These are phyloP conservation scores for Condylura cristata DNA, from an alignment of 2,113 vertebrate species.

Conservation along the genomic window DNA sequence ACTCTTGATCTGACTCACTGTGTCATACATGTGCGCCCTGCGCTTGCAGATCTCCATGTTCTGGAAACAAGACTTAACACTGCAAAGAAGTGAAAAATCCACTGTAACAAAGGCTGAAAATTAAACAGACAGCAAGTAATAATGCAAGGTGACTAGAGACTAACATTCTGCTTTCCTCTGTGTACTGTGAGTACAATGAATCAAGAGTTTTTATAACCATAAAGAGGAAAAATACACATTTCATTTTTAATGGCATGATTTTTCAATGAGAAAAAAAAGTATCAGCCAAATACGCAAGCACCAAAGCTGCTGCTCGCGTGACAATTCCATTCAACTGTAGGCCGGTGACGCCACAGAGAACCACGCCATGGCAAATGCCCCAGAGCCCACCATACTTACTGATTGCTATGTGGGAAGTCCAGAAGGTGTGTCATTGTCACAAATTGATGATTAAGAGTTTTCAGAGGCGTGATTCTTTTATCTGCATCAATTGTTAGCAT, in stretches of 20 bases:
- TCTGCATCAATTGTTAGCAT: conserved; percentile 99
- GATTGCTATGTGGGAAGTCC: conserved; percentile 98
- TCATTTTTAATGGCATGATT: conserved; percentile 34
- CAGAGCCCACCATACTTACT: conserved; percentile 87
- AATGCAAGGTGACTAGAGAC: background rate
- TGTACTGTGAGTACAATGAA: conserved; percentile 36
- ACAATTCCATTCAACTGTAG: background rate
- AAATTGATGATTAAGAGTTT: conserved; percentile 97
- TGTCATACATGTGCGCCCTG: conserved; percentile 95
- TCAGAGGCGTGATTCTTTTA: conserved; percentile 97
- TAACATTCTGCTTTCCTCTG: background rate
- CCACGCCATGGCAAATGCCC: background rate
- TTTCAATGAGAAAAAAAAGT: conserved; percentile 57
- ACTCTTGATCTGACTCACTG: conserved; percentile 93
- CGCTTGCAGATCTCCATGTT: conserved; percentile 99
- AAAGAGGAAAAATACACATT: conserved; percentile 6
- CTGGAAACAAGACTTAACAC: conserved; percentile 98
- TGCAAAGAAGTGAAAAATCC: conserved; percentile 77
- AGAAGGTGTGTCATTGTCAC: conserved; percentile 98
- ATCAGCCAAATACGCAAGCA: conserved; percentile 48
- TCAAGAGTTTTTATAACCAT: conserved; percentile 21
- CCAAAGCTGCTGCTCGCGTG: conserved; percentile 29
- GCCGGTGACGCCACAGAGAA: background rate
- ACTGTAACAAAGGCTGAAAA: conserved; percentile 14
- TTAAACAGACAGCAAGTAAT: conserved; percentile 50